Evolutionary conservation across 2,797 vertebrate species (phyloP).

Genomic region (Hydrolagus colliei): DNA sequence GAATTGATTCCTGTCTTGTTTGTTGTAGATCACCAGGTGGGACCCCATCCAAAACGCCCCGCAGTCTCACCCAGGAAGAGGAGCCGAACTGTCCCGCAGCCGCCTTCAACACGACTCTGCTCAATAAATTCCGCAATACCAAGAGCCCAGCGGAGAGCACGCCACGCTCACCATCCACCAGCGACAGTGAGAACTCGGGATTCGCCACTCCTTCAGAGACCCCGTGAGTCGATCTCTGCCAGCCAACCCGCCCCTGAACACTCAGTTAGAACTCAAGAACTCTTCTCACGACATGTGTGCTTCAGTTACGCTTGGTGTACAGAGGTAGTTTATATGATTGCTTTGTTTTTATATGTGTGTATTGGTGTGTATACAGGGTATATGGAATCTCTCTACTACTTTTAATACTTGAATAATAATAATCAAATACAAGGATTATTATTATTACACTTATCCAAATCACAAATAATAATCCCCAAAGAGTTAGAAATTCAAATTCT

Average conservation of each 20-base stretch:
- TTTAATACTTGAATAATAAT: too few species aligned
- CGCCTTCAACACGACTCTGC: constrained; percentile 34
- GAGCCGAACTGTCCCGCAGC: constrained; percentile 32
- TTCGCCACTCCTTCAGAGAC: constrained; percentile 34
- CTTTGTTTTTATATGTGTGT: too few species aligned
- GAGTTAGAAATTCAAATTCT: too few species aligned
- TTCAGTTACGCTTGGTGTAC: too few species aligned
- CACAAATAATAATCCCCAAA: too few species aligned
- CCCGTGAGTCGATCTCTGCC: constrained; percentile 18
- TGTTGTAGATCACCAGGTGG: constrained; percentile 37
- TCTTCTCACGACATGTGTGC: neutral
- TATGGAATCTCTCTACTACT: too few species aligned
- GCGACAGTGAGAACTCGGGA: constrained; percentile 32
- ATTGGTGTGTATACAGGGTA: too few species aligned
- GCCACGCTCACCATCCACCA: constrained; percentile 12
- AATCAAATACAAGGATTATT: too few species aligned
- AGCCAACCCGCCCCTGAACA: neutral
- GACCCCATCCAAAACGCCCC: constrained; percentile 30
- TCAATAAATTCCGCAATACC: constrained; percentile 35
- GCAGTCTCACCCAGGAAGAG: neutral
- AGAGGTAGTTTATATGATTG: too few species aligned
- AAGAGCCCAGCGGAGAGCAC: constrained; percentile 29
- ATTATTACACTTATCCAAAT: too few species aligned
- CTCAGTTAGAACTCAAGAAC: neutral
- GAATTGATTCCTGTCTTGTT: neutral